Conservation (phyloP, 2,888 invertebrate genomes). For the Temnothorax rugatulus region DNA sequence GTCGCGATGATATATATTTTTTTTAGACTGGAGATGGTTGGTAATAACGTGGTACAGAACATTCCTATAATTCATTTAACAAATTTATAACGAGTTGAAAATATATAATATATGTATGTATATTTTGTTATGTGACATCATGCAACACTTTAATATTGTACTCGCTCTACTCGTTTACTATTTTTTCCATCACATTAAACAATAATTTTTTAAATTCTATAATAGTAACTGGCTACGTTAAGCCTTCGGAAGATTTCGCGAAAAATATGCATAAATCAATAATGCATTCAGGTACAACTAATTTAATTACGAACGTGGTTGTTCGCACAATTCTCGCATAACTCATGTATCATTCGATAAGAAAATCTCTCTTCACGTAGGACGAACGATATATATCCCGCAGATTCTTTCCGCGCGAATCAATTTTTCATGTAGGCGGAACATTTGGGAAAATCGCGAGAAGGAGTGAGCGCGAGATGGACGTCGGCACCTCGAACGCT, state of each 20-base stretch:
- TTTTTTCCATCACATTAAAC: neutral
- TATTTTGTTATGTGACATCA: neutral
- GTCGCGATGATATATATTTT: constrained; percentile 9
- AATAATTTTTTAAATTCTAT: neutral
- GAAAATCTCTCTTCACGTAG: neutral
- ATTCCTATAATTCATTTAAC: neutral
- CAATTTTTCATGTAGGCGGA: constrained; percentile 57
- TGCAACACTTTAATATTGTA: neutral
- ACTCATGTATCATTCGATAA: neutral
- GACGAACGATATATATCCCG: neutral
- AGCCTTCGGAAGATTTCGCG: neutral
- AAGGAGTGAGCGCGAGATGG: constrained; percentile 55
- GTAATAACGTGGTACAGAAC: neutral
- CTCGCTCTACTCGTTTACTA: neutral
- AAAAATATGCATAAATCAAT: neutral
- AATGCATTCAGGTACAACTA: neutral
- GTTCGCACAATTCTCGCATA: neutral
- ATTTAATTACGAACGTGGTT: neutral
- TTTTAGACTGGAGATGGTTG: neutral
- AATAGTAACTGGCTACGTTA: neutral
- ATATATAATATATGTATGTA: neutral
- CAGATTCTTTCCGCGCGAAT: constrained; percentile 21
- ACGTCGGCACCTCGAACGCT: constrained; percentile 63
- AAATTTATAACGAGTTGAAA: neutral
- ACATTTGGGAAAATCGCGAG: constrained; percentile 39